These are phyloP conservation scores for Nomia melanderi DNA, from an alignment of 1,140 invertebrate genomes.

Conservation along the genomic window DNA sequence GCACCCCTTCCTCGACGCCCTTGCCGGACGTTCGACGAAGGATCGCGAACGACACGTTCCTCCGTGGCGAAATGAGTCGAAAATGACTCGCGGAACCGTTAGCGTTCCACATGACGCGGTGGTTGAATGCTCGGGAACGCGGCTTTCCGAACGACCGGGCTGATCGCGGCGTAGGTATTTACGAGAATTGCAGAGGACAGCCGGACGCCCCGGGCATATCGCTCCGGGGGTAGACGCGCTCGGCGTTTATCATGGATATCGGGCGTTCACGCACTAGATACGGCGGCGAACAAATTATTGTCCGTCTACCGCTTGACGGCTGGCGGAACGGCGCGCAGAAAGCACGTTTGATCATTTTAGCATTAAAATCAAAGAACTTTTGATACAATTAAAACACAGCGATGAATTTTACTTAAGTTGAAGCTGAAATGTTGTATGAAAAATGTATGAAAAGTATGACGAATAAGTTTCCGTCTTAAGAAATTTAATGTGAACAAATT, in stretches of 20 bases:
- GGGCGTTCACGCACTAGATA: background rate
- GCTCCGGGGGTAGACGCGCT: background rate
- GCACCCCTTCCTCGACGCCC: background rate
- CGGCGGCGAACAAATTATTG: background rate
- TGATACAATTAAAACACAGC: no score
- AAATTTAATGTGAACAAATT: no score
- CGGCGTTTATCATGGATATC: background rate
- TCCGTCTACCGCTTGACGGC: no score
- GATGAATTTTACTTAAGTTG: no score
- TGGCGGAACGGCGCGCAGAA: no score
- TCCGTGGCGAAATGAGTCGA: conserved; percentile 5
- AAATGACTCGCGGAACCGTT: conserved; percentile 22
- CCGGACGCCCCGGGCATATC: background rate
- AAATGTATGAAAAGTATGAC: no score
- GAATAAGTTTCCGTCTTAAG: no score
- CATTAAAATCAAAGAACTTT: no score
- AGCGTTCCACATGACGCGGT: conserved; percentile 7
- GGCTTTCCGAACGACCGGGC: background rate
- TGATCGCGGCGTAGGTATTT: background rate
- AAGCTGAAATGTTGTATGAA: no score
- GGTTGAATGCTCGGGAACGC: background rate
- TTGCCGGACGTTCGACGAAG: conserved; percentile 9
- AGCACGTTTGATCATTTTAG: no score
- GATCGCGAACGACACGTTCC: background rate
- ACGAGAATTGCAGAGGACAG: background rate